Conservation (phyloP, 2,888 invertebrate genomes). For the Pristionchus mayeri region DNA sequence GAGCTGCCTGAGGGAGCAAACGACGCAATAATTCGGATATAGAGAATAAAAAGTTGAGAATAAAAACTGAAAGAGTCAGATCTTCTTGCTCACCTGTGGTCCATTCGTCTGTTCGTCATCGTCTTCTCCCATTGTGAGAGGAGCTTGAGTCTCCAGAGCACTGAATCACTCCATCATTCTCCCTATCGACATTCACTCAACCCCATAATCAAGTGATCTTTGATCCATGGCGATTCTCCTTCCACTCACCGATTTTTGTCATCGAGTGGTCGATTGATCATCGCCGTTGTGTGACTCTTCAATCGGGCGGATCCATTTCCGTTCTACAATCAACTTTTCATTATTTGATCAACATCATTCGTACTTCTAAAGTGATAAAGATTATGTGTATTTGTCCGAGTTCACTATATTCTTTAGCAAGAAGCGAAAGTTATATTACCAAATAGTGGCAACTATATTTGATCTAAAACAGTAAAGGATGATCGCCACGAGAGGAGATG, state of each 20-base stretch:
- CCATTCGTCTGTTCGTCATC: slow-evolving; percentile 76
- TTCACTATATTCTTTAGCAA: no score
- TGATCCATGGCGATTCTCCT: neutral
- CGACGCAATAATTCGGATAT: no score
- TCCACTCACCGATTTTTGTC: slow-evolving; percentile 45
- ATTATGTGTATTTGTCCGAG: no score
- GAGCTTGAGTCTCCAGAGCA: slow-evolving; percentile 73
- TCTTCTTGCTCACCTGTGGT: slow-evolving; percentile 49
- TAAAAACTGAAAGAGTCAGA: neutral
- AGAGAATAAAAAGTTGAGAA: no score
- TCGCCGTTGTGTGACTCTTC: slow-evolving; percentile 75
- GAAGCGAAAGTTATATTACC: no score
- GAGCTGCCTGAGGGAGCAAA: neutral
- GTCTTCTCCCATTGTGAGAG: slow-evolving; percentile 75
- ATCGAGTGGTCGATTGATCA: slow-evolving; percentile 57
- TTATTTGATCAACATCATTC: neutral
- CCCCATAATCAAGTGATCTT: neutral
- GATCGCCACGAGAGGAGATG: no score
- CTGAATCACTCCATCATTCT: no score
- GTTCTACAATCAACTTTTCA: neutral
- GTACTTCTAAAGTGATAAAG: no score
- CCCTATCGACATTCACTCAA: no score
- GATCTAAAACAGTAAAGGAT: no score
- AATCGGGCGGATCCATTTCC: slow-evolving; percentile 68
- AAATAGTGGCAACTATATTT: no score